Evolutionary conservation across 1,140 invertebrate species (phyloP).

Genomic region (Panagrolaimus sp.): DNA sequence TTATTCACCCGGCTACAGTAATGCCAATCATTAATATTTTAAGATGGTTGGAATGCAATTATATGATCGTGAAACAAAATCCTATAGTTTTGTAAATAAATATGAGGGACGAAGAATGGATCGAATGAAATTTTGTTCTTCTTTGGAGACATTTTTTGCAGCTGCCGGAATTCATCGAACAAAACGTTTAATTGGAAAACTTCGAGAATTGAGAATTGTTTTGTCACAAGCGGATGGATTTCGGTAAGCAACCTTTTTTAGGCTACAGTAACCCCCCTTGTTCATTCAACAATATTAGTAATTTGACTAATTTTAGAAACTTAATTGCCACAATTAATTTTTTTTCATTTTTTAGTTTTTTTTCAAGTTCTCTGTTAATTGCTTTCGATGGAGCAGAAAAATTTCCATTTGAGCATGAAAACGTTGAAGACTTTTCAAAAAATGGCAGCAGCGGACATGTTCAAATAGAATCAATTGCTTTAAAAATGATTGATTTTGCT

Average conservation of each 20-base stretch:
- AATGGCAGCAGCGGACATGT: background rate
- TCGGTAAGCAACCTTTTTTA: conserved; percentile 60
- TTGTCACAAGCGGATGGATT: conserved; percentile 72
- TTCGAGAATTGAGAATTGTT: conserved; percentile 70
- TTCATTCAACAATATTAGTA: too few relatives aligned
- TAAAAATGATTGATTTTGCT: conserved; percentile 80
- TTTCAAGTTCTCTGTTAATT: conserved; percentile 83
- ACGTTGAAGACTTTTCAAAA: background rate
- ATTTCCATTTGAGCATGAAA: background rate
- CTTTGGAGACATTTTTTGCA: conserved; percentile 25
- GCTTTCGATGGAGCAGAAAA: conserved; percentile 73
- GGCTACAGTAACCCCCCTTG: too few relatives aligned
- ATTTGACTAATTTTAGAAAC: too few relatives aligned
- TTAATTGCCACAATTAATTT: too few relatives aligned
- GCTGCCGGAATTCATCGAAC: conserved; percentile 32
- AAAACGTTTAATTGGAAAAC: conserved; percentile 66
- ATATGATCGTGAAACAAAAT: conserved; percentile 32
- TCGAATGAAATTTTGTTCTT: conserved; percentile 23
- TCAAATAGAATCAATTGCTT: background rate
- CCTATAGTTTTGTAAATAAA: conserved; percentile 42
- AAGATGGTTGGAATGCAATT: conserved; percentile 80
- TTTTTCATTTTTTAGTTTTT: conserved; percentile 66
- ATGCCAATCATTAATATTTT: too few relatives aligned
- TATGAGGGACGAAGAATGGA: conserved; percentile 49
- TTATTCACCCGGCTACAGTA: too few relatives aligned